phyloP scores from a whole-genome alignment of 2,113 vertebrate species.

The Microtus montanus region DNA sequence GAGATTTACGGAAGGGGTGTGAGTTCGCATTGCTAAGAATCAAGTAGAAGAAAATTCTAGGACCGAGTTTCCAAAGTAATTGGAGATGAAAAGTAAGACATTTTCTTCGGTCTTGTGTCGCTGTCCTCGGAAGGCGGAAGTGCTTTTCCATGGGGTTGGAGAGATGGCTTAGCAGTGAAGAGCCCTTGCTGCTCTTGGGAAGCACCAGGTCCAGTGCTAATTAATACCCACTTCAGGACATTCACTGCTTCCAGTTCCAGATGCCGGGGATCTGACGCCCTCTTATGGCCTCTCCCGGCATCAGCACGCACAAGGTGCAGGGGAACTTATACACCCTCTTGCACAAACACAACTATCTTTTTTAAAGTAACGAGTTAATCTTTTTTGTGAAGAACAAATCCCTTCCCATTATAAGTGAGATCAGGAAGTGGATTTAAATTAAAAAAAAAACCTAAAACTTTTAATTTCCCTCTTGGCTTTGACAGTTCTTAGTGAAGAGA shows the following conservation, averaged over 20 bases:
- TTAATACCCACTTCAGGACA: no score
- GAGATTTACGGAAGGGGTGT: background rate
- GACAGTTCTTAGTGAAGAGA: constrained; percentile 54
- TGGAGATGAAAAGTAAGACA: background rate
- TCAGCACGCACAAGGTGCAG: background rate
- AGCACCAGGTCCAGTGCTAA: background rate
- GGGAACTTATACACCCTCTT: background rate
- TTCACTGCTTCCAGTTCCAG: background rate
- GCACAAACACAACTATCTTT: background rate
- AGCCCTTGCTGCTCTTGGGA: background rate
- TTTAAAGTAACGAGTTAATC: background rate
- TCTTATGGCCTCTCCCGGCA: background rate
- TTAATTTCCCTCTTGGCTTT: constrained; percentile 63
- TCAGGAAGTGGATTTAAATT: background rate
- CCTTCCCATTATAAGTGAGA: constrained; percentile 45
- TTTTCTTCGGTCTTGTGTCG: background rate
- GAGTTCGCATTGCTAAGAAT: background rate
- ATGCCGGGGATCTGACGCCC: background rate
- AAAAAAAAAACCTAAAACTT: constrained; percentile 11
- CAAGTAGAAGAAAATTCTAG: background rate
- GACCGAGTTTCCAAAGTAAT: background rate
- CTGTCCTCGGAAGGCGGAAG: background rate
- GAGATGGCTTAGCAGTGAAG: no score
- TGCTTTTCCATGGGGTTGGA: background rate
- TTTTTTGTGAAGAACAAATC: background rate